Evolutionary conservation across 2,113 vertebrate genomes (phyloP).

Genomic region (Aspiorhynchus laticeps): DNA sequence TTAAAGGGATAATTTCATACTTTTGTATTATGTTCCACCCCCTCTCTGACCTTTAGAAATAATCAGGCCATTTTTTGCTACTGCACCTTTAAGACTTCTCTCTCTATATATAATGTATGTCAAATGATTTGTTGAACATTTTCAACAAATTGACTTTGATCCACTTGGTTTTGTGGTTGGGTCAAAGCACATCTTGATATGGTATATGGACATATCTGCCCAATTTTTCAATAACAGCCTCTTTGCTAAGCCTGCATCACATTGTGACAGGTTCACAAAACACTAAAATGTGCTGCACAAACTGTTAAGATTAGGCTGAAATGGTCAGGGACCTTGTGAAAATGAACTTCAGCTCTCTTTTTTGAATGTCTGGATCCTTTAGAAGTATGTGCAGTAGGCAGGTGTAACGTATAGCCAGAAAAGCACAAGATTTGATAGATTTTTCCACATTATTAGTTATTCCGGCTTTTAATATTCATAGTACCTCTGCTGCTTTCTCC

Average conservation of each 20-base stretch:
- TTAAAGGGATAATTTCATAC: background rate
- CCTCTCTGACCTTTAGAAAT: background rate
- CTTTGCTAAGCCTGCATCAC: background rate
- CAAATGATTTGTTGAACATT: background rate
- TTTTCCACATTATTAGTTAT: conserved; percentile 4
- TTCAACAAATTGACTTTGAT: background rate
- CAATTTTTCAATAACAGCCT: background rate
- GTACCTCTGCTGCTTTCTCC: background rate
- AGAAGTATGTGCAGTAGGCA: background rate
- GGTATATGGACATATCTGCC: background rate
- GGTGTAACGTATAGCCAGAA: background rate
- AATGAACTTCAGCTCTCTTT: background rate
- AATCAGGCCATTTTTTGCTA: background rate
- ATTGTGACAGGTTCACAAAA: background rate
- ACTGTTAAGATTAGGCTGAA: background rate
- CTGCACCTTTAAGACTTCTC: background rate
- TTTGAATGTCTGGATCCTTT: background rate
- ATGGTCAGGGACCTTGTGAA: background rate
- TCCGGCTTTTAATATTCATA: background rate
- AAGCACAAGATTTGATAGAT: background rate
- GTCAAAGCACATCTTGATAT: background rate
- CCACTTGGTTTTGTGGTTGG: background rate
- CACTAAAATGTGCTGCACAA: background rate
- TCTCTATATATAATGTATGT: background rate
- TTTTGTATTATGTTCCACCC: background rate